Evolutionary conservation across 2,113 vertebrate species (phyloP), one percentile per base, ranked within the genome.

Genomic region (Psettodes erumei): DNA sequence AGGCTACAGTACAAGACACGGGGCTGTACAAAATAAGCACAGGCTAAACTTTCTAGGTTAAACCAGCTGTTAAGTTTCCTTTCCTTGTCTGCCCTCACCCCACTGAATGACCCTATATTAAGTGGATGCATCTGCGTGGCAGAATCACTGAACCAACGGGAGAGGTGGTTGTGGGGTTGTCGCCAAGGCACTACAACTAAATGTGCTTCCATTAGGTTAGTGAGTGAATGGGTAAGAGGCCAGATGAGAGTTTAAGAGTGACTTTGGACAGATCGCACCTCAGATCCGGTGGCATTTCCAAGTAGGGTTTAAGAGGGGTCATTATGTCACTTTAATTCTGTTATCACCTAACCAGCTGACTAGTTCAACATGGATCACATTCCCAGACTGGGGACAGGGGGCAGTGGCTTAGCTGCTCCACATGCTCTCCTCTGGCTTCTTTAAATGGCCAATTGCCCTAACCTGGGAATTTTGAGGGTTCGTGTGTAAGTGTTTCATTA

Each of bases 161-260:
- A 66, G 77, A 79, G 6, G 71, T 81, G 76, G 88, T n/a, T n/a
- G 75, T 43, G 69, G 70, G 62, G 79, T 58, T 82, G 88, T 88
- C 88, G 35, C 75, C 86, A 77, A 79, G 82, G 76, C 70, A 67
- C 42, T 58, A 47, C 47, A 59, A 60, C 76, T 62, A 59, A 68
- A 59, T 64, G 64, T 32, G 74, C 74, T 38, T 69, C 53, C 55
- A 65, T 75, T 59, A 56, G 63, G 62, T 68, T 42, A 35, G 63
- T 25, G 70, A 75, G 66, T 80, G 62, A 72, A 60, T 6, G 37
- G 56, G 30, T 66, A 71, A 75, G 79, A 78, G 75, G 47, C 76
- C 58, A 77, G 48, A 82, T 51, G 47, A 75, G 50, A 78, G 58
- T 65, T 60, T 43, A 55, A 64, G 54, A 62, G 64, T 76, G 74